phyloP scores from a whole-genome alignment of 2,113 vertebrate genomes.

The Stictonetta naevosa region DNA sequence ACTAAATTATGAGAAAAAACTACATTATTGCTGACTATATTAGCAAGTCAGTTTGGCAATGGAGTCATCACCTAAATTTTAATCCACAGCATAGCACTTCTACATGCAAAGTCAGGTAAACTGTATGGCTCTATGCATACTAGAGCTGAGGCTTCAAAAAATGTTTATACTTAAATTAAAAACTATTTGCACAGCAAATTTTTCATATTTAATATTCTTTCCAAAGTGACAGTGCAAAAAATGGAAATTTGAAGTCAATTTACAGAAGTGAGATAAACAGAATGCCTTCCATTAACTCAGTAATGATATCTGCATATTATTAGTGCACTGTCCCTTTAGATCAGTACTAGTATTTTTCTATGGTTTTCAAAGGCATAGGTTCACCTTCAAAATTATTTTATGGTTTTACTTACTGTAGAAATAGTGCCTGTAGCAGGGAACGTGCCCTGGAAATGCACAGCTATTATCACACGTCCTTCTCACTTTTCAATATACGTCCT shows the following conservation, averaged over 20 bases:
- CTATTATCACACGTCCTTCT: constrained; percentile 31
- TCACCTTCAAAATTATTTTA: constrained; percentile 42
- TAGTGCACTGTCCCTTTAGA: neutral
- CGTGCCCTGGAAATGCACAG: constrained; percentile 42
- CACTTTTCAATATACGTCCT: constrained; percentile 31
- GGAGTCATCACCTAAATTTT: neutral
- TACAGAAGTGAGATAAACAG: constrained; percentile 29
- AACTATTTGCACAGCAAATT: neutral
- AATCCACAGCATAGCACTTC: neutral
- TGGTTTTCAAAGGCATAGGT: neutral
- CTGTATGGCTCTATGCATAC: neutral
- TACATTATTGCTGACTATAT: neutral
- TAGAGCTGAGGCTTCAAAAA: neutral
- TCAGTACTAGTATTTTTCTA: neutral
- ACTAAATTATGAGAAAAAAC: neutral
- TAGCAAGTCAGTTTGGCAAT: neutral
- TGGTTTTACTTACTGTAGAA: constrained; percentile 49
- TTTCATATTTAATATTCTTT: neutral
- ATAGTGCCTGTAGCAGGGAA: constrained; percentile 25
- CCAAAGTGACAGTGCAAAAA: neutral
- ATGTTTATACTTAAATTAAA: neutral
- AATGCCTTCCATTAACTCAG: constrained; percentile 24
- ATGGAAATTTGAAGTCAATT: constrained; percentile 27
- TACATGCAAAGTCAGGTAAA: neutral
- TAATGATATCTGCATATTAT: constrained; percentile 17